These are phyloP conservation scores for Microctenopoma steveboyesi DNA, from an alignment of 2,797 vertebrate species.

Conservation along the genomic window DNA sequence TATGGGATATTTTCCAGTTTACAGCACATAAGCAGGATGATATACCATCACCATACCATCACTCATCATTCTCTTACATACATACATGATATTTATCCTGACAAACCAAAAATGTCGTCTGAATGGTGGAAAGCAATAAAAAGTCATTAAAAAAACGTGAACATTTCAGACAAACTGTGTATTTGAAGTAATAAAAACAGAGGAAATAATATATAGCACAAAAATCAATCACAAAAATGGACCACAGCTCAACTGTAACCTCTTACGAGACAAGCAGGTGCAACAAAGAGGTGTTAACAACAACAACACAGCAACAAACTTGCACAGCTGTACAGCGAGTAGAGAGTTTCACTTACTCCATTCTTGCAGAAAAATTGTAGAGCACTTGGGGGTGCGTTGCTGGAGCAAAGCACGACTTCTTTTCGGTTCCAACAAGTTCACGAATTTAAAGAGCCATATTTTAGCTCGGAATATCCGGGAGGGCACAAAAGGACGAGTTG, in stretches of 20 bases:
- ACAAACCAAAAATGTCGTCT: neutral
- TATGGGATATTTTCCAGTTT: neutral
- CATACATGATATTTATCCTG: neutral
- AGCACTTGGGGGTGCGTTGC: conserved; percentile 85
- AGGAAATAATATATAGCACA: neutral
- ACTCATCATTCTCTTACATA: neutral
- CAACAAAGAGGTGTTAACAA: neutral
- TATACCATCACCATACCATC: neutral
- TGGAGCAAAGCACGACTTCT: conserved; percentile 85
- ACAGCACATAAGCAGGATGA: neutral
- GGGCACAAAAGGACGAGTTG: conserved; percentile 64
- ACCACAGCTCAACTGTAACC: neutral
- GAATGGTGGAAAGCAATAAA: neutral
- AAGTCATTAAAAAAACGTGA: neutral
- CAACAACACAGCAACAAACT: conserved; percentile 21
- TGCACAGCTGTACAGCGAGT: conserved; percentile 16
- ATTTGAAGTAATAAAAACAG: neutral
- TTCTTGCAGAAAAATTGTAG: conserved; percentile 83
- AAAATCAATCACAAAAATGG: neutral
- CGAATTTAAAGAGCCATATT: conserved; percentile 83
- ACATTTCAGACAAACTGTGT: neutral
- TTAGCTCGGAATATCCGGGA: conserved; percentile 74
- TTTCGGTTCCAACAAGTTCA: conserved; percentile 61
- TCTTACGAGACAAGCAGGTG: neutral
- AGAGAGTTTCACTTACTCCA: conserved; percentile 85